phyloP scores from a whole-genome alignment of 2,797 vertebrate species.

The Apogon talboti region DNA sequence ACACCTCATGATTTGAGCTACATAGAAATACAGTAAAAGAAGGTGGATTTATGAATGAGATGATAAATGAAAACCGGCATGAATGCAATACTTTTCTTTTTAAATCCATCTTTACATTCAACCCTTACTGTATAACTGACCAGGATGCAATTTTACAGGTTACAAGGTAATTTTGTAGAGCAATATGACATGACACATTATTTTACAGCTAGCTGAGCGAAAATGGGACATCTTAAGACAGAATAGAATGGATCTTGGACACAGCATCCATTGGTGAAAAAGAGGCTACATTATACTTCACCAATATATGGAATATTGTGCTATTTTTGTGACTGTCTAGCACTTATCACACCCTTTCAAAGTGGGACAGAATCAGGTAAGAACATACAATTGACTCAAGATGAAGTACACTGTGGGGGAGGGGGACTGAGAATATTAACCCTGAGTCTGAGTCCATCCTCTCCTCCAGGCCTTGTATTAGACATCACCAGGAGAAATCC shows the following conservation, averaged over 20 bases:
- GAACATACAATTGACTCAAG: constrained; percentile 31
- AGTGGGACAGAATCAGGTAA: constrained; percentile 56
- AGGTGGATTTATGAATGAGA: constrained; percentile 67
- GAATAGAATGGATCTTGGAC: not conserved
- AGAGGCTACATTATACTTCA: not conserved
- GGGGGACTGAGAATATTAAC: constrained; percentile 48
- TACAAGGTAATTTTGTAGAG: not conserved
- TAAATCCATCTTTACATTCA: constrained; percentile 5
- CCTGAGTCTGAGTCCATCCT: constrained; percentile 40
- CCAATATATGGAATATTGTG: constrained; percentile 2
- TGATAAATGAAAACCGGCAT: constrained; percentile 2
- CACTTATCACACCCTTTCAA: constrained; percentile 24
- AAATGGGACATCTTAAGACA: constrained; percentile 5
- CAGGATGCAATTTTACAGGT: not conserved
- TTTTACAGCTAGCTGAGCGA: constrained; percentile 7
- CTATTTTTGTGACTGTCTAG: constrained; percentile 15
- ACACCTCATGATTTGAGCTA: constrained; percentile 31
- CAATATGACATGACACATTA: too few relatives aligned
- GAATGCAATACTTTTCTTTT: not conserved
- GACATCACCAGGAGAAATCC: constrained; percentile 54
- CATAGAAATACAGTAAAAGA: constrained; percentile 20
- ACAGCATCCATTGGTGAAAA: not conserved
- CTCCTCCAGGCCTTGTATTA: constrained; percentile 46
- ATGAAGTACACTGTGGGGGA: constrained; percentile 32
- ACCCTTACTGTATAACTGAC: not conserved